These are phyloP conservation scores for Listronotus bonariensis DNA, from an alignment of 1,140 invertebrate genomes.

Conservation along the genomic window DNA sequence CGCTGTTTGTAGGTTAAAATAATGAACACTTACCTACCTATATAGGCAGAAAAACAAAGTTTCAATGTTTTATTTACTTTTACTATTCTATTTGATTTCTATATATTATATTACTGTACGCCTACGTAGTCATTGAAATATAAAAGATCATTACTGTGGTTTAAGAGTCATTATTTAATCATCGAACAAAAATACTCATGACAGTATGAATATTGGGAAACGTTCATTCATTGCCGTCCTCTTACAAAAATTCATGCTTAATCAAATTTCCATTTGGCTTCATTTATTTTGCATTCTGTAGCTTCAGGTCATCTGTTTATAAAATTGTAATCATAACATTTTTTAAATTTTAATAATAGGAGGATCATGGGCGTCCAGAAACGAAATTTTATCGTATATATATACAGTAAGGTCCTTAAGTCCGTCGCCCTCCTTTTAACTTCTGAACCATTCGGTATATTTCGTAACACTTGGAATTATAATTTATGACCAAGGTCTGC, in stretches of 20 bases:
- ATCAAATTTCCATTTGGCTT: conserved; percentile 8
- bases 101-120: neutral
- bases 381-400: too few species aligned
- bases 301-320: neutral
- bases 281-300: neutral
- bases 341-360: neutral
- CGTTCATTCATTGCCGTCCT: conserved; percentile 5
- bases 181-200: conserved; percentile 9
- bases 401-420: too few species aligned
- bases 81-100: too few species aligned
- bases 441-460: too few species aligned
- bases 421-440: too few species aligned
- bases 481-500: too few species aligned
- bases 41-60: too few species aligned
- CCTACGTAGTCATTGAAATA: conserved; percentile 3
- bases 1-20: too few species aligned
- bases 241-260: conserved; percentile 13
- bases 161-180: conserved; percentile 13
- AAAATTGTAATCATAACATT: neutral
- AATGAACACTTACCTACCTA: too few species aligned
- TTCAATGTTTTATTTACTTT: too few species aligned
- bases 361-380: too few species aligned
- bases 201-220: conserved; percentile 2
- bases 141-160: neutral
- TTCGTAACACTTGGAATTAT: too few species aligned